Percentiles rank a stretch among this genome's conserved stretches.
Conservation (phyloP, 2,113 vertebrate species). For the Isichthys henryi region DNA sequence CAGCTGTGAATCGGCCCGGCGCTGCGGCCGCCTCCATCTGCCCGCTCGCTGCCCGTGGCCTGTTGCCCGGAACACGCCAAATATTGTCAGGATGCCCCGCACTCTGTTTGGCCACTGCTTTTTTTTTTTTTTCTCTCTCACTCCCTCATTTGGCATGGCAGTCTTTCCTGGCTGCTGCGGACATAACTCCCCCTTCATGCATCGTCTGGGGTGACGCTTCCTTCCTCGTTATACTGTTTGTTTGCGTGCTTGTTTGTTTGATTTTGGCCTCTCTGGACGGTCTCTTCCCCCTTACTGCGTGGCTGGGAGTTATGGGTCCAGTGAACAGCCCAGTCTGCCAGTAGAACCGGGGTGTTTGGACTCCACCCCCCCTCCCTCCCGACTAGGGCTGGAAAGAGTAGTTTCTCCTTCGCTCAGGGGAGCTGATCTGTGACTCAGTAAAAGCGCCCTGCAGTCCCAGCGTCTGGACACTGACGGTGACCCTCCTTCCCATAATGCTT, state of each 20-base stretch:
- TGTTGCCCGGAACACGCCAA: not conserved
- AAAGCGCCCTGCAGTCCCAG: not conserved
- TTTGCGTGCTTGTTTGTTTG: not conserved
- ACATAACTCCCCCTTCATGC: not conserved
- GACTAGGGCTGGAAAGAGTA: not conserved
- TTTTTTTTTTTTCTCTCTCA: not conserved
- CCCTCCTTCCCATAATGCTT: not conserved
- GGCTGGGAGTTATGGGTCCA: not conserved
- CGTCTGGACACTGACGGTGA: not conserved
- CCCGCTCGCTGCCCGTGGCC: not conserved
- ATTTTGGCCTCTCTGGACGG: not conserved
- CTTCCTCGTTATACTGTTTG: not conserved
- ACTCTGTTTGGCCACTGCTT: not conserved
- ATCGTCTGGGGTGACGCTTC: not conserved
- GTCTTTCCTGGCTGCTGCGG: not conserved
- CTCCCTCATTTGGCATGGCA: not conserved
- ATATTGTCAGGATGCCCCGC: not conserved
- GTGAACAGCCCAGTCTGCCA: not conserved
- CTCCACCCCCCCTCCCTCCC: not conserved
- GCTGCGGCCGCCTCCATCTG: not conserved
- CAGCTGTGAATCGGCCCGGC: not conserved
- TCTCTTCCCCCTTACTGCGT: not conserved
- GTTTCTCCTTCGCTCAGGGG: not conserved
- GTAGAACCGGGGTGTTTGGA: not conserved
- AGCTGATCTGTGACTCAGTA: not conserved